phyloP scores from a whole-genome alignment of 2,113 vertebrate species.

The Gymnarchus niloticus region DNA sequence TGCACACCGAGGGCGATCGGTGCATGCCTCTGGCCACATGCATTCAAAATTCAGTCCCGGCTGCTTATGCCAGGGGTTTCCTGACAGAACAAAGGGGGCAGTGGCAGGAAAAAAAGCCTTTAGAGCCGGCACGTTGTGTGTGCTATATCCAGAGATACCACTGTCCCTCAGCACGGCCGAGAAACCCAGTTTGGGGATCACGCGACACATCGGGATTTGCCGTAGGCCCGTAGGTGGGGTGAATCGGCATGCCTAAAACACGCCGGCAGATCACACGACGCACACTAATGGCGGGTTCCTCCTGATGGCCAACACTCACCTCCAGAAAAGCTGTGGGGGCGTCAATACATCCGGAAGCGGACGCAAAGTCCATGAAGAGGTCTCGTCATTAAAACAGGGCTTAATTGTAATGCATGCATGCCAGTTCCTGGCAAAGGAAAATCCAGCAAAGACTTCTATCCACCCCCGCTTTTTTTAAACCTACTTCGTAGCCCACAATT shows the following conservation, averaged over 20 bases:
- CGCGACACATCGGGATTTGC: not conserved
- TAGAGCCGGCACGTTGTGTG: not conserved
- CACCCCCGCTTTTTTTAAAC: not conserved
- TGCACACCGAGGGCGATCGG: not conserved
- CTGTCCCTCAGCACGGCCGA: not conserved
- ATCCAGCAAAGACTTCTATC: not conserved
- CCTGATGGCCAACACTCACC: not conserved
- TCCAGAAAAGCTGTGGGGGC: not conserved
- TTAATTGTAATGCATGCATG: conserved; percentile 9
- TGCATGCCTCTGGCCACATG: not conserved
- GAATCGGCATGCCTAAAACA: not conserved
- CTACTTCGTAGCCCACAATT: not conserved
- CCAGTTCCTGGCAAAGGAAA: not conserved
- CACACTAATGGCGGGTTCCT: not conserved
- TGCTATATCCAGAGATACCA: not conserved
- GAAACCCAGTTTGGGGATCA: not conserved
- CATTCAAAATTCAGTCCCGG: not conserved
- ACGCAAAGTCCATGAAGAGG: not conserved
- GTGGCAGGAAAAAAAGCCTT: not conserved
- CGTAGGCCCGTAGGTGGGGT: not conserved
- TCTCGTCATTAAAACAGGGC: conserved; percentile 16
- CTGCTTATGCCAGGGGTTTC: not conserved
- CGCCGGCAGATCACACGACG: not conserved
- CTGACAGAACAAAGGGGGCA: not conserved
- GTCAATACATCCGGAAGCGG: not conserved